Evolutionary conservation across 2,888 invertebrate species (phyloP).

Genomic region (Pyrochroa serraticornis): DNA sequence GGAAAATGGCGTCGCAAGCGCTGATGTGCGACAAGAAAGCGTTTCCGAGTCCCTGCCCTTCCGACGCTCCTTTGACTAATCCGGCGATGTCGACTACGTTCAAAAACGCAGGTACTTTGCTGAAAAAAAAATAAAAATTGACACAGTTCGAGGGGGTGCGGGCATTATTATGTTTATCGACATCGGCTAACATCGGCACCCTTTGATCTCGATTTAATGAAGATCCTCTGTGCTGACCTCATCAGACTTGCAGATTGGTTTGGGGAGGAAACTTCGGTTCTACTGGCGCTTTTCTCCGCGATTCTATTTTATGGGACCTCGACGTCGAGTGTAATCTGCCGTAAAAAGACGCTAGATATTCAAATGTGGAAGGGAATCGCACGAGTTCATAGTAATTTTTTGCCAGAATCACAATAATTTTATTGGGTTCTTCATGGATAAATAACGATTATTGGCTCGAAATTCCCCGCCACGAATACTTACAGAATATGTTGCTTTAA

Average conservation of each 20-base stretch:
- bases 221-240: constrained; percentile 30
- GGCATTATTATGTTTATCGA: constrained; percentile 16
- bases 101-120: constrained; percentile 97
- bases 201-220: constrained; percentile 30
- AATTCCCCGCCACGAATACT: constrained; percentile 17
- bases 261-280: not conserved
- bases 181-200: constrained; percentile 21
- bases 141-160: not conserved
- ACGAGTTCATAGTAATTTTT: constrained; percentile 22
- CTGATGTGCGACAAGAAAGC: constrained; percentile 98
- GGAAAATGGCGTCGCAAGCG: constrained; percentile 98
- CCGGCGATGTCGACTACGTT: constrained; percentile 99
- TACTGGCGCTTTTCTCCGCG: constrained; percentile 23
- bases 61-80: constrained; percentile 95
- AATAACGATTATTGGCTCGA: constrained; percentile 33
- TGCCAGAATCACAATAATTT: constrained; percentile 33
- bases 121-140: constrained; percentile 58
- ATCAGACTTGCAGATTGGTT: constrained; percentile 34
- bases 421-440: constrained; percentile 28
- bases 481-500: constrained; percentile 17
- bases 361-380: constrained; percentile 32
- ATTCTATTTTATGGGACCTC: constrained; percentile 35
- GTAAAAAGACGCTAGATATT: constrained; percentile 38
- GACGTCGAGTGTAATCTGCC: constrained; percentile 26
- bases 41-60: constrained; percentile 98